Percentiles rank a stretch among this genome's conserved stretches.
Evolutionary conservation across 2,113 vertebrate species (phyloP).

Genomic region (Ivindomyrus marchei): DNA sequence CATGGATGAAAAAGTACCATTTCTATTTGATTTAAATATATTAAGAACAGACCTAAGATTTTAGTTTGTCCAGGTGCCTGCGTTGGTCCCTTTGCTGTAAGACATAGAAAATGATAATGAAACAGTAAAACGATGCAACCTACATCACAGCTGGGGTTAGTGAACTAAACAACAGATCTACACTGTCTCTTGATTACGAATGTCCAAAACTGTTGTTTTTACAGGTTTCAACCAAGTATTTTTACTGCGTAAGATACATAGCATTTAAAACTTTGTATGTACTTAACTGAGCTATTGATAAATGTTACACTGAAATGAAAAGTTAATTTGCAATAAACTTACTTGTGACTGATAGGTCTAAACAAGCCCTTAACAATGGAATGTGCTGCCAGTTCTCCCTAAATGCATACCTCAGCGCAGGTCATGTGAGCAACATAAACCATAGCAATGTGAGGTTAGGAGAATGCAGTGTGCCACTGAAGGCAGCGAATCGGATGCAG

Average conservation of each 20-base stretch:
- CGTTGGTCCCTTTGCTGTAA: conserved; percentile 3
- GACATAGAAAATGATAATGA: neutral
- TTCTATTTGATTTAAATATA: neutral
- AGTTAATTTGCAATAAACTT: neutral
- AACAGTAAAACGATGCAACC: neutral
- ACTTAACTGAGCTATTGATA: neutral
- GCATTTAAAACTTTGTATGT: neutral
- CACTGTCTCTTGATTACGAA: neutral
- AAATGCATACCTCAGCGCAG: neutral
- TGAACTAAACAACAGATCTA: neutral
- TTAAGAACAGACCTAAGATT: conserved; percentile 44
- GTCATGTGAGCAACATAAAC: conserved; percentile 33
- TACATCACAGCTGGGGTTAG: neutral
- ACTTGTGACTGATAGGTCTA: neutral
- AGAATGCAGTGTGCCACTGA: neutral
- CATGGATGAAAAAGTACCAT: neutral
- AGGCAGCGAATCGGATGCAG: neutral
- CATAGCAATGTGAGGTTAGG: neutral
- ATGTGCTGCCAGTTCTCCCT: neutral
- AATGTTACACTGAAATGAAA: neutral
- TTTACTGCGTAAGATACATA: neutral
- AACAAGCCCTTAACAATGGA: neutral
- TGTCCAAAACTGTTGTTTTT: neutral
- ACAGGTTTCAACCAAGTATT: neutral
- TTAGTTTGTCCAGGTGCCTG: conserved; percentile 37